Evolutionary conservation across 2,797 vertebrate genomes (phyloP).

Genomic region (Pangasius krempfi): DNA sequence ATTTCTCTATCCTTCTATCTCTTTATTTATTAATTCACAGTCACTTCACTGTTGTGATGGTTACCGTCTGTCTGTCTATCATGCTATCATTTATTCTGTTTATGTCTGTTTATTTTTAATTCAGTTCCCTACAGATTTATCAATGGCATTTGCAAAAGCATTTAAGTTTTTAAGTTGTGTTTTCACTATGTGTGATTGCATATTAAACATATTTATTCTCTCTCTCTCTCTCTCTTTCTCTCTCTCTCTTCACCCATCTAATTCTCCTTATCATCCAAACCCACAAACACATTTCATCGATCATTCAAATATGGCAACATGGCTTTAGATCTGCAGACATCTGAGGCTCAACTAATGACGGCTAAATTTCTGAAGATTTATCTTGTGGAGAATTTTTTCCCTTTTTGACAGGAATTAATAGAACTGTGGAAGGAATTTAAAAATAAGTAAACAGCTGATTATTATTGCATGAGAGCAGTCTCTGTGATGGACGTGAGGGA

Average conservation of each 20-base stretch:
- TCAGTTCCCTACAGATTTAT: background rate
- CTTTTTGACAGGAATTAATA: slow-evolving; percentile 17
- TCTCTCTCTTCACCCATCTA: background rate
- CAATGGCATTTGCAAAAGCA: background rate
- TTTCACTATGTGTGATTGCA: background rate
- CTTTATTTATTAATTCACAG: background rate
- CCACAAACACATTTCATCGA: slow-evolving; percentile 32
- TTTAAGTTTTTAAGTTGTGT: background rate
- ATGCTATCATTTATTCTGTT: background rate
- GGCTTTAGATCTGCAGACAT: slow-evolving; percentile 17
- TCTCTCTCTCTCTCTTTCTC: slow-evolving; percentile 15
- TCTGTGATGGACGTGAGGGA: background rate
- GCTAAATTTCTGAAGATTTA: slow-evolving; percentile 34
- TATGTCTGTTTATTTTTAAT: slow-evolving; percentile 3
- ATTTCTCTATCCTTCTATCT: background rate
- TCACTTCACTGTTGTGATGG: background rate
- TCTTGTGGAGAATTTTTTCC: background rate
- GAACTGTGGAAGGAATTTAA: background rate
- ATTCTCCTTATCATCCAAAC: slow-evolving; percentile 12
- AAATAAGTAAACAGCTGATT: slow-evolving; percentile 33
- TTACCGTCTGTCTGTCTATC: background rate
- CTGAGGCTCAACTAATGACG: slow-evolving; percentile 21
- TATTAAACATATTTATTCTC: background rate
- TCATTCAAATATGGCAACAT: slow-evolving; percentile 17
- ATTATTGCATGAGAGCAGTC: slow-evolving; percentile 15